These are phyloP conservation scores for Microctenopoma stevenorrisi DNA, from an alignment of 2,797 vertebrate species.

Conservation along the genomic window DNA sequence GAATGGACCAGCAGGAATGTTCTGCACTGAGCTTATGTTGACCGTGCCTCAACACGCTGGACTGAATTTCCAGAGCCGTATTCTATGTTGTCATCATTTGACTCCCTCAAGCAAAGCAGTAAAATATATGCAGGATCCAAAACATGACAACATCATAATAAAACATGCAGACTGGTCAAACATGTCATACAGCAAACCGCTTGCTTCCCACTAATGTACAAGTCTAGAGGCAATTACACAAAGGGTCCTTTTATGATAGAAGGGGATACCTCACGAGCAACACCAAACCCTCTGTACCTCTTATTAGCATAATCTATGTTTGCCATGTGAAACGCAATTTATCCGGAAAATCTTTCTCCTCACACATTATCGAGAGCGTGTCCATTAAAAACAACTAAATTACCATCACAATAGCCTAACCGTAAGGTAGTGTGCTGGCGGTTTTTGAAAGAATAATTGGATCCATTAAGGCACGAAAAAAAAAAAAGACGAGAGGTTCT, in stretches of 20 bases:
- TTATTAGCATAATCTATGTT: conserved; percentile 80
- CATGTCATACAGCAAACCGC: conserved; percentile 35
- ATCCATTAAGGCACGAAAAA: conserved; percentile 74
- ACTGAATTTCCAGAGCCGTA: conserved; percentile 39
- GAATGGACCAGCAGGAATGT: conserved; percentile 49
- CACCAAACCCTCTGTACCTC: conserved; percentile 59
- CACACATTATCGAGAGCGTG: conserved; percentile 75
- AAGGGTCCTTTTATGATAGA: conserved; percentile 60
- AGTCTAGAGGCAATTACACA: conserved; percentile 70
- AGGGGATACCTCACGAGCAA: conserved; percentile 49
- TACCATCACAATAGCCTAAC: conserved; percentile 80
- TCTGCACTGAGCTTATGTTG: conserved; percentile 34
- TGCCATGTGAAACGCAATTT: conserved; percentile 77
- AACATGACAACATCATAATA: conserved; percentile 32
- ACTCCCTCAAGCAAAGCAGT: conserved; percentile 33
- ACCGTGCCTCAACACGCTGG: conserved; percentile 35
- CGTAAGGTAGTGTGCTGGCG: conserved; percentile 64
- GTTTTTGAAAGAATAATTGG: conserved; percentile 81
- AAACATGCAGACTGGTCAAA: conserved; percentile 37
- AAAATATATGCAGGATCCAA: conserved; percentile 27
- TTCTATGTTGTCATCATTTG: conserved; percentile 44
- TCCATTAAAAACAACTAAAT: conserved; percentile 83
- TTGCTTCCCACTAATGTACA: conserved; percentile 58
- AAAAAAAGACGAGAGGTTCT: conserved; percentile 44
- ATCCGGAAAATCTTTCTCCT: conserved; percentile 73